Evolutionary conservation across 2,797 vertebrate species (phyloP), one percentile per base, ranked within the genome.

Genomic region (Lagodon rhomboides): DNA sequence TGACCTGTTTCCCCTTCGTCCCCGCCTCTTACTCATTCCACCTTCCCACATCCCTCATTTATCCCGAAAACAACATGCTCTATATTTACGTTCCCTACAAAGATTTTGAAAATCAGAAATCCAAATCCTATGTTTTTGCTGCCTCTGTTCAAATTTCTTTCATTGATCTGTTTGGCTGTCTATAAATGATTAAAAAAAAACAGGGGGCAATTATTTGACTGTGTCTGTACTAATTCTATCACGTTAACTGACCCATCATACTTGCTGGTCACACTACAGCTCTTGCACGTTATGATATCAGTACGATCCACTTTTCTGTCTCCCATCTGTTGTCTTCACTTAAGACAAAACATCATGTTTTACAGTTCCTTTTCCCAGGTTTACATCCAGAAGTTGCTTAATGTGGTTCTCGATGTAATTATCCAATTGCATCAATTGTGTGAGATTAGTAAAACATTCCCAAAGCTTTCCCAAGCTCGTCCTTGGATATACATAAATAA

Each of bases 401-500:
- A 47, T 67, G 15, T 30, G 46, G 17, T 73, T 86, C 77, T 72
- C 27, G 53, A 60, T 76, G 2, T 61, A 72, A 79, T 85, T 46
- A 79, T 75, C 56, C 61, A 51, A 85, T 67, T 71, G 68, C 68
- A 84, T 83, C 74, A 76, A 60, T 67, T 78, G 69, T 56, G 1
- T 73, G 59, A 83, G 77, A 89, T 86, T 75, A 70, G 54, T 56
- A 56, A 86, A 85, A 82, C 84, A 65, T 77, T 70, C 27, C 64
- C 25, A 60, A 83, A 78, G 71, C 80, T 53, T 75, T 47, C 23
- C 59, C 58, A 68, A 75, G 43, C 82, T 87, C 18, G 62, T 92
- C 82, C 78, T 88, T 87, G 90, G 88, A 91, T 94, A 91, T 93
- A 90, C 91, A 93, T 93, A 92, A 92, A 92, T 93, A 93, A 90